phyloP scores from a whole-genome alignment of 2,113 vertebrate genomes.

The Nymphicus hollandicus region DNA sequence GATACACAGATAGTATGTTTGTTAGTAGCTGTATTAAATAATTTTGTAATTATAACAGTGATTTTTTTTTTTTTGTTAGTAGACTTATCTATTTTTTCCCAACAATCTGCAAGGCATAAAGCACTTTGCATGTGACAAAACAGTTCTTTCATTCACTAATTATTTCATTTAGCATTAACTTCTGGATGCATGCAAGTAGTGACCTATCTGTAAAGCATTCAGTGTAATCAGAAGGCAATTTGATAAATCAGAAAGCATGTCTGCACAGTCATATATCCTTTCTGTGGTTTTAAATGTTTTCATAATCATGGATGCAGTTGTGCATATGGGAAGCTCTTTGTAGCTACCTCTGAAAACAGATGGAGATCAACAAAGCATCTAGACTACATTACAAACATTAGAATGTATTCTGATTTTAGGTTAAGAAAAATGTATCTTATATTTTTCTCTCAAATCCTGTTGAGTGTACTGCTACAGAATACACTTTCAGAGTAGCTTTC shows the following conservation, averaged over 20 bases:
- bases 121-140: neutral
- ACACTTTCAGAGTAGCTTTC: neutral
- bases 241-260: neutral
- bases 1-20: neutral
- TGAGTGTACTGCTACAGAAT: neutral
- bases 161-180: neutral
- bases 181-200: neutral
- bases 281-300: neutral
- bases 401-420: neutral
- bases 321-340: neutral
- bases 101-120: neutral
- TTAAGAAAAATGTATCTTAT: neutral
- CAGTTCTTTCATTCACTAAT: neutral
- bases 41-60: neutral
- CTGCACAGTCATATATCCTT: neutral
- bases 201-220: neutral
- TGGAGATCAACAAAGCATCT: neutral
- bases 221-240: neutral
- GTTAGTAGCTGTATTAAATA: neutral
- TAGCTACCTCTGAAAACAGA: neutral
- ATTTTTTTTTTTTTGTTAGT: neutral
- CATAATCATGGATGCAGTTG: neutral
- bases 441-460: neutral
- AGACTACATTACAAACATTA: neutral
- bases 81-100: neutral